A percentile compares a stretch with the other conserved stretches of the same genome.
Conservation (phyloP, 2,888 invertebrate genomes). For the Drepana falcataria region DNA sequence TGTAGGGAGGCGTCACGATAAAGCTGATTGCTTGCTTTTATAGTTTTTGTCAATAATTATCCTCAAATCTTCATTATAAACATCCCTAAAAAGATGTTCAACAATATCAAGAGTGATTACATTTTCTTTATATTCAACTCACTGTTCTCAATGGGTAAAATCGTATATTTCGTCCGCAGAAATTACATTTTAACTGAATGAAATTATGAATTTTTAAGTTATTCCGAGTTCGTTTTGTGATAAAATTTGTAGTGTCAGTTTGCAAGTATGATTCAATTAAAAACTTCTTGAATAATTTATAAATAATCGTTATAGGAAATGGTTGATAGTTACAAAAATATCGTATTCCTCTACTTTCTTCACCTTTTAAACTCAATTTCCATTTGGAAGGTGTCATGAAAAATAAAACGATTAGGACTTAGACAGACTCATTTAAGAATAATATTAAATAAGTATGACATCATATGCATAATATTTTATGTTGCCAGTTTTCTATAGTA, state of each 20-base stretch:
- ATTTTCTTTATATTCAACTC: too few species aligned
- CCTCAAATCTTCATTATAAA: too few species aligned
- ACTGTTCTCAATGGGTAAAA: not conserved
- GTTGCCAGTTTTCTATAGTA: conserved; percentile 47
- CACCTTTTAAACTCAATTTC: too few species aligned
- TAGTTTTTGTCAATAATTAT: too few species aligned
- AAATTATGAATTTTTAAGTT: conserved; percentile 55
- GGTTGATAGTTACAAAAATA: not conserved
- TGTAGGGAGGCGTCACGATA: too few species aligned
- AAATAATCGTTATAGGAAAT: conserved; percentile 21
- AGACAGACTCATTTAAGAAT: not conserved
- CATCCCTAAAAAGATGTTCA: too few species aligned
- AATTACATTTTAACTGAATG: conserved; percentile 48
- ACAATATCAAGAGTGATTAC: too few species aligned
- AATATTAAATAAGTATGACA: conserved; percentile 5
- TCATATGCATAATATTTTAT: conserved; percentile 28
- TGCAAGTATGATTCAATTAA: conserved; percentile 51
- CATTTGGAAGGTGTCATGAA: too few species aligned
- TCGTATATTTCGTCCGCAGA: conserved; percentile 24
- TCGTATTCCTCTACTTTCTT: not conserved
- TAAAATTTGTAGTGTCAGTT: conserved; percentile 55
- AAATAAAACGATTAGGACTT: not conserved
- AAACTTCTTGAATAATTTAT: conserved; percentile 47
- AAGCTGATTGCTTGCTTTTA: too few species aligned
- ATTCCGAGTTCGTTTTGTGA: conserved; percentile 51